phyloP scores from a whole-genome alignment of 2,113 vertebrate genomes.

The Lampris megalopsis region DNA sequence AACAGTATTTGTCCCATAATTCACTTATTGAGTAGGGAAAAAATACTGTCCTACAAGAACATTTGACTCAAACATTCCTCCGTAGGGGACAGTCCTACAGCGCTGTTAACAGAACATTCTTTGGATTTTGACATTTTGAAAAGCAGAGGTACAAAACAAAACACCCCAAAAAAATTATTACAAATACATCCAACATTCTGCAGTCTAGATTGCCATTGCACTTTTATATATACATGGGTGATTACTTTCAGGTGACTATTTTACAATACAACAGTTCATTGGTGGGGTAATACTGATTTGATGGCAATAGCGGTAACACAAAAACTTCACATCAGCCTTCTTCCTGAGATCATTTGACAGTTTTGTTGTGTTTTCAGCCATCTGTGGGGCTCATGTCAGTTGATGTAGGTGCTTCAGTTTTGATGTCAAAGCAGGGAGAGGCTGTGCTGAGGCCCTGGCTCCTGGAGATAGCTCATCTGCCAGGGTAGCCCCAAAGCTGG shows the following conservation, averaged over 20 bases:
- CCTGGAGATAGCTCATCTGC: constrained; percentile 74
- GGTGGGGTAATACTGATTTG: constrained; percentile 38
- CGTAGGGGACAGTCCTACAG: neutral
- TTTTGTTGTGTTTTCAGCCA: constrained; percentile 1
- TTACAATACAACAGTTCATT: constrained; percentile 2
- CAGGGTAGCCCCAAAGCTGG: constrained; percentile 67
- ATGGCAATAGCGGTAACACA: constrained; percentile 34
- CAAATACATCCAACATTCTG: constrained; percentile 39
- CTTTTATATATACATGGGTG: constrained; percentile 2
- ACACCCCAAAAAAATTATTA: neutral
- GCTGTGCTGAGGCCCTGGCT: constrained; percentile 52
- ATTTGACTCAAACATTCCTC: neutral
- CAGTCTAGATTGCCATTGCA: constrained; percentile 48
- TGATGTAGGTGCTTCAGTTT: neutral
- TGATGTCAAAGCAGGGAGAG: constrained; percentile 62
- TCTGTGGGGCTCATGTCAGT: constrained; percentile 23
- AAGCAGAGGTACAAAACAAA: constrained; percentile 9
- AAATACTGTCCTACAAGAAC: neutral
- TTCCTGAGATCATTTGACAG: constrained; percentile 32
- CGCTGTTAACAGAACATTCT: constrained; percentile 19
- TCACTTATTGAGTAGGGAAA: neutral
- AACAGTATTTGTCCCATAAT: neutral
- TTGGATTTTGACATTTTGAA: constrained; percentile 26
- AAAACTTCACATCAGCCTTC: constrained; percentile 1
- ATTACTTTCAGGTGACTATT: neutral